Percentiles rank a stretch among this genome's conserved stretches.
phyloP scores from a whole-genome alignment of 1,140 invertebrate genomes.

The Eumaeus atala region DNA sequence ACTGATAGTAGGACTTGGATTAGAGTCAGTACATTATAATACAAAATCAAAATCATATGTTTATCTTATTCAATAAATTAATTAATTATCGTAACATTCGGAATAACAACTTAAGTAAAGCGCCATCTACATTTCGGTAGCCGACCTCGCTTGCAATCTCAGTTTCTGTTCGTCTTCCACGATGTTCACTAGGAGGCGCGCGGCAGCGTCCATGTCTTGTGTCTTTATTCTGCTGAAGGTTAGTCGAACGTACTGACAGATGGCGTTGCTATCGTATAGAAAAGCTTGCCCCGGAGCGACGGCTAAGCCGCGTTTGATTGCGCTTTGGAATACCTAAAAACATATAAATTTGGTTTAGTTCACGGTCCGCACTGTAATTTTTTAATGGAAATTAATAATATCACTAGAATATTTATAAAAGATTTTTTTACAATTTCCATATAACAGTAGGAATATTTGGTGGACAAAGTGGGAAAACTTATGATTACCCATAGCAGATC shows the following conservation, averaged over 20 bases:
- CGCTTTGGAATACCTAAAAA: constrained; percentile 48
- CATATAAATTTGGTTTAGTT: not conserved
- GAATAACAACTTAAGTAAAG: no score
- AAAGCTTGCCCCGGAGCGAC: constrained; percentile 83
- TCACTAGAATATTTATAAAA: not conserved
- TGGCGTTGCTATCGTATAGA: constrained; percentile 74
- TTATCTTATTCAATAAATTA: no score
- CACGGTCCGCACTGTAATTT: no score
- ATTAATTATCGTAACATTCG: no score
- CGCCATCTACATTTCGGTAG: constrained; percentile 9
- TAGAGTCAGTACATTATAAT: no score
- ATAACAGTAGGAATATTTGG: not conserved
- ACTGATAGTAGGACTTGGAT: no score
- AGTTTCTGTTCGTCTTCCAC: constrained; percentile 60
- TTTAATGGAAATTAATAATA: no score
- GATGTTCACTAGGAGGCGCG: constrained; percentile 58
- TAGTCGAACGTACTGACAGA: constrained; percentile 79
- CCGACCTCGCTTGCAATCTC: constrained; percentile 13
- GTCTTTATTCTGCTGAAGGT: constrained; percentile 79
- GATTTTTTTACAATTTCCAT: constrained; percentile 1
- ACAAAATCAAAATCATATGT: no score
- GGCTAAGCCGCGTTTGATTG: constrained; percentile 75
- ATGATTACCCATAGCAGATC: no score
- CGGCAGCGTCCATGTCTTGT: constrained; percentile 77
- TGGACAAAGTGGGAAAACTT: no score